Base-by-base conservation (phyloP, 2,113 vertebrate genomes). In the Lutjanus erythropterus region DNA sequence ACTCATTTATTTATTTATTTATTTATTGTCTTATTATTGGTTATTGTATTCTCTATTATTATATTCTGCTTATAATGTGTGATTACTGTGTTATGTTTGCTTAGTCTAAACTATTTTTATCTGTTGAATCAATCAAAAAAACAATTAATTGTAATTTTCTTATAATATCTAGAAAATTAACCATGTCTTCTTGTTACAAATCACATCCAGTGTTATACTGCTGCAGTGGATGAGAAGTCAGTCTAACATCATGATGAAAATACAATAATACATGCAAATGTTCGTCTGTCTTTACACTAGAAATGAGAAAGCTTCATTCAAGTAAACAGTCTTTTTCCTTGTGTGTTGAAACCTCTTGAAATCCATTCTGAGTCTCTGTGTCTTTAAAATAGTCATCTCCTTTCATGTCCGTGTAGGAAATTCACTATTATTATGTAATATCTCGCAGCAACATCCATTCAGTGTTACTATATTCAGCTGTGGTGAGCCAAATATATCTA, bases 341-440 rank as follows among this genome's bases (percentile, higher is more conserved):
- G 11, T 15, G 53, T 70, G 73, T 35, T 46, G 27, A 41, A 59
- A 27, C 35, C 79, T 49, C 8, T n/a, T n/a, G n/a, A n/a, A 25
- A 47, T 47, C 62, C 67, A 16, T 25, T 68, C 52, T 42, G 27
- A 18, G 55, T 67, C 50, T 33, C 67, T 23, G 58, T 27, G 80
- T 60, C 56, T 89, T 89, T 68, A 86, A 87, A 89, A 72, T 35
- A 79, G 71, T 65, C 77, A 1, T 47, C 67, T 78, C 71, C 68
- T 84, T 84, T 81, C 80, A 82, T 72, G 82, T 68, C 60, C 59
- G 27, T 55, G 83, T 42, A 66, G 79, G 78, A 87, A 83, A 82
- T 46, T 80, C 83, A 90, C 75, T 84, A 80, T 72, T 67, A 87
- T 92, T 93, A 93, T 84, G 83, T 90, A 92, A 91, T 83, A 80